Evolutionary conservation across 2,113 vertebrate species (phyloP).

Genomic region (Aythya baeri): DNA sequence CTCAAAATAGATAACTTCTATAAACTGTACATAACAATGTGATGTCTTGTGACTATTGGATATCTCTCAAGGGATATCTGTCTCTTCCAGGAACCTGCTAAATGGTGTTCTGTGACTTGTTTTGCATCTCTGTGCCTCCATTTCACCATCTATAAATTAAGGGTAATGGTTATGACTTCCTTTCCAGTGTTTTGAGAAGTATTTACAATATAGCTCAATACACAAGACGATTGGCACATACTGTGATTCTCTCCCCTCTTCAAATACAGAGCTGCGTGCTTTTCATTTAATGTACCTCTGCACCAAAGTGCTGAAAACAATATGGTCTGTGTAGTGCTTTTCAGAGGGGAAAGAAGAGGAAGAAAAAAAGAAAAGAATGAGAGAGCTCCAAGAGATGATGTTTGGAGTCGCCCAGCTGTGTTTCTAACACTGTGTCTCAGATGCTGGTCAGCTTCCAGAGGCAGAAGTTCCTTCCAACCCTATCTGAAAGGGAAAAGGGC

Average conservation of each 20-base stretch:
- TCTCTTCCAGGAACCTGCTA: neutral
- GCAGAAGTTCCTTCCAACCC: neutral
- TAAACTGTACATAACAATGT: neutral
- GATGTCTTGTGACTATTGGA: neutral
- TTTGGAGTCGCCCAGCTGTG: neutral
- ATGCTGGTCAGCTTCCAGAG: neutral
- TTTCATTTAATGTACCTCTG: neutral
- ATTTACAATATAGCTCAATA: neutral
- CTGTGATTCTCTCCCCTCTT: neutral
- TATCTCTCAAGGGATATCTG: neutral
- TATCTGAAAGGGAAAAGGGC: neutral
- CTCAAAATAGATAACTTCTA: neutral
- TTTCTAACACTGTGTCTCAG: neutral
- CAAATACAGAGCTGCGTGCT: accelerated
- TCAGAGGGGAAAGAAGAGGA: neutral
- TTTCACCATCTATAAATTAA: neutral
- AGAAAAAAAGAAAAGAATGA: neutral
- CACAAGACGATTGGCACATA: neutral
- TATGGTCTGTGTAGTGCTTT: neutral
- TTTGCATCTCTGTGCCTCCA: neutral
- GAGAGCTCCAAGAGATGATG: neutral
- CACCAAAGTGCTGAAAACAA: neutral
- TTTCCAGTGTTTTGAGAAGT: neutral
- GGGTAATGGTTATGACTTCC: neutral
- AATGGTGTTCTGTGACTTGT: neutral